Evolutionary conservation across 2,113 vertebrate genomes (phyloP), one percentile per base, ranked within the genome.

Genomic region (Labeo catla): DNA sequence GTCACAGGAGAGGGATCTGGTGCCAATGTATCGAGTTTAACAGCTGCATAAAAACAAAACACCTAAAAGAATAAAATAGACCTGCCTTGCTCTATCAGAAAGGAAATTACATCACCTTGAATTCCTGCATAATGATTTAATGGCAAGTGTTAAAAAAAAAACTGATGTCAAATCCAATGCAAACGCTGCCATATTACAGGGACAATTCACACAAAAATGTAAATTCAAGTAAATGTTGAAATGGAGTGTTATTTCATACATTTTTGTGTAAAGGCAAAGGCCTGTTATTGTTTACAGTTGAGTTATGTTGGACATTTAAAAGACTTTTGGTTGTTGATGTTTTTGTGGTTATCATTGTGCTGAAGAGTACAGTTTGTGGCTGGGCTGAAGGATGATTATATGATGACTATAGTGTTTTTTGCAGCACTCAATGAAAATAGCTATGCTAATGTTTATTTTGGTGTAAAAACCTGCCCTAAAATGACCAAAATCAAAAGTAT

Each of bases 1-100:
- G 91, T 91, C 88, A 91, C 78, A 89, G 52, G 81, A 78, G 68
- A 84, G 76, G 68, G 84, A 86, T 66, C 16, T 66, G 23, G 45
- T 68, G 45, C 66, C 68, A 76, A 6, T 50, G 70, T 72, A 73
- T 86, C 39, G 65, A 23, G 16, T 76, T 76, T 74, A 81, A 86
- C 45, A 73, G 39, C 54, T 50, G 61, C 52, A 15, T 78, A 70
- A 85, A 65, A 85, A 85, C 59, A 68, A 85, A 74, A 85, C 10
- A 66, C 61, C 39, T 19, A 21, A 73, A 49, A 54, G 10, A 45
- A 34, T 59, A 73, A 73, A 81, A 73, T 72, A 80, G 21, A 84
- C 11, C 8, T 36, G 39, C 23, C 36, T 50, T 45, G 43, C 21
- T 8, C 28, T 70, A 23, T 82, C 66, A 57, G 77, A 59, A 81